phyloP scores from a whole-genome alignment of 2,113 vertebrate genomes.

The Gopherus evgoodei region DNA sequence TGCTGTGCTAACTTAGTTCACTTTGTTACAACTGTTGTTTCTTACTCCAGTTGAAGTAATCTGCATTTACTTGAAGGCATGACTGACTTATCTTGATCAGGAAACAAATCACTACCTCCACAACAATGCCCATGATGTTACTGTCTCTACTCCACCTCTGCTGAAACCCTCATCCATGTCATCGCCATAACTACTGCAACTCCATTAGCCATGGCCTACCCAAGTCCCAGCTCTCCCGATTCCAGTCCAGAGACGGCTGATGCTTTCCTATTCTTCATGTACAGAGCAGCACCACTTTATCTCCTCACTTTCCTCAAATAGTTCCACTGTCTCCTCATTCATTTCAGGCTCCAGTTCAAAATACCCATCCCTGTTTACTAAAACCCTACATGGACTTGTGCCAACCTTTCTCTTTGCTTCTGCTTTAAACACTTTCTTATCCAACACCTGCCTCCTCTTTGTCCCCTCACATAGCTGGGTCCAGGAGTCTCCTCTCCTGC shows the following conservation, averaged over 20 bases:
- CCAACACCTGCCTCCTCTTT: neutral
- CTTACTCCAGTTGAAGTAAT: neutral
- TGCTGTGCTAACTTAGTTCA: neutral
- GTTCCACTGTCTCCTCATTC: neutral
- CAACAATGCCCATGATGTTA: neutral
- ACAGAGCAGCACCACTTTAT: neutral
- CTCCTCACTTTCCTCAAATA: neutral
- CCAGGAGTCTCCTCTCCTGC: neutral
- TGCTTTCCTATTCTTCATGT: neutral
- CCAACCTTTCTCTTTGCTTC: neutral
- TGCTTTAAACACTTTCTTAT: neutral
- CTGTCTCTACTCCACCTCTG: neutral
- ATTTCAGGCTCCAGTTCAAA: neutral
- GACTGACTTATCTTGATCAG: neutral
- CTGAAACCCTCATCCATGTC: neutral
- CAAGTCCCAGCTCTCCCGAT: neutral
- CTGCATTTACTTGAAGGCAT: neutral
- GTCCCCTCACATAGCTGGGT: neutral
- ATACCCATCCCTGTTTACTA: neutral
- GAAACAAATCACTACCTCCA: neutral
- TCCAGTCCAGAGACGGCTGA: neutral
- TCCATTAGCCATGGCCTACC: neutral
- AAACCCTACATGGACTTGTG: neutral
- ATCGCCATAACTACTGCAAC: neutral
- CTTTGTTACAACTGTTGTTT: neutral